These are phyloP conservation scores for Bombus difficillimus DNA, from an alignment of 1,140 invertebrate species.

Conservation along the genomic window DNA sequence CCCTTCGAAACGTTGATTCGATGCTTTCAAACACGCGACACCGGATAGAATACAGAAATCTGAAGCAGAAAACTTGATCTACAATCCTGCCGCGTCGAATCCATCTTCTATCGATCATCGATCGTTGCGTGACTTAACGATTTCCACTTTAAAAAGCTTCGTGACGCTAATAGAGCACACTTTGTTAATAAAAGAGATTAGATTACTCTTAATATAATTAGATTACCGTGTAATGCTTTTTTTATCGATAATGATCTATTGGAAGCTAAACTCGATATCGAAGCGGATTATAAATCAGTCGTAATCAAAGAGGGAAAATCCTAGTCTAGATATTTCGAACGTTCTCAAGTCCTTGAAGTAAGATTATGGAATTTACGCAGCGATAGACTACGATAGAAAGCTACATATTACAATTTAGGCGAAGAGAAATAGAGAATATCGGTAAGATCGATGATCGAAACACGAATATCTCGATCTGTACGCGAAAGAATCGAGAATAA, in stretches of 20 bases:
- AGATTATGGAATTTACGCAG: background rate
- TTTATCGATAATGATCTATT: background rate
- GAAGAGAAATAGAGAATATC: background rate
- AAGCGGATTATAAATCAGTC: background rate
- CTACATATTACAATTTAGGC: background rate
- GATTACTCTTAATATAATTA: conserved; percentile 8
- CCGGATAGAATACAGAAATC: background rate
- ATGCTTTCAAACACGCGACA: conserved; percentile 9
- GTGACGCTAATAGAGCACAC: too few species aligned
- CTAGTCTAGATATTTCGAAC: background rate
- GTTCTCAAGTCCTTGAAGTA: background rate
- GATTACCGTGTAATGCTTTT: background rate
- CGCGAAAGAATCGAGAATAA: background rate
- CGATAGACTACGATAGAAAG: too few species aligned
- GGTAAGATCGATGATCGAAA: background rate
- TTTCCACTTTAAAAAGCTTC: background rate
- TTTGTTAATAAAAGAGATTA: conserved; percentile 5
- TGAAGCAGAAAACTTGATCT: background rate
- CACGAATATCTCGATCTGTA: background rate
- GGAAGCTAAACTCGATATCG: background rate
- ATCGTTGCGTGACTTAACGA: background rate
- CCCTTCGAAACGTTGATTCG: background rate
- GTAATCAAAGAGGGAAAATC: background rate
- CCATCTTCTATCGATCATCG: background rate
- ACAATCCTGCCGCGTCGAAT: background rate